A percentile compares a stretch with the other conserved stretches of the same genome.
These are phyloP conservation scores for Silurus glanis DNA, from an alignment of 2,113 vertebrate species.

Conservation along the genomic window DNA sequence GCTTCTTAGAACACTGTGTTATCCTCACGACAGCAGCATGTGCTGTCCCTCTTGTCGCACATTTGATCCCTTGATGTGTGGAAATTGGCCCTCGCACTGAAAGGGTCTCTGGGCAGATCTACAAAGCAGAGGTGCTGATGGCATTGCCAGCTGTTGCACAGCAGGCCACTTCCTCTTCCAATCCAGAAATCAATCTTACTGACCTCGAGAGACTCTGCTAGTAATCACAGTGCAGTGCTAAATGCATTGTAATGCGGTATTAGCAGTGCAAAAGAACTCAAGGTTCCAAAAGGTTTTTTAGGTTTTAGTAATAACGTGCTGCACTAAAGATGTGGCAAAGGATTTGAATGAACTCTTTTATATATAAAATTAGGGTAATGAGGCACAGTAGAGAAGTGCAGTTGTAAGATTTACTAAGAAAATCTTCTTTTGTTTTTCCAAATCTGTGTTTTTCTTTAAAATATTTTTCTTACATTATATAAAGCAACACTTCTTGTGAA, in stretches of 20 bases:
- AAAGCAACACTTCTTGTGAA: not conserved
- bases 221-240: conserved; percentile 8
- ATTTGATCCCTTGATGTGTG: conserved; percentile 42
- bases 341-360: not conserved
- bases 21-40: conserved; percentile 40
- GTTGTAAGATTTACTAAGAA: not conserved
- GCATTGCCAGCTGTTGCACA: conserved; percentile 44
- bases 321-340: not conserved
- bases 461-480: not conserved
- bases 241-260: not conserved
- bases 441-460: not conserved
- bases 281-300: not conserved
- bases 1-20: conserved; percentile 21
- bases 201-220: conserved; percentile 10
- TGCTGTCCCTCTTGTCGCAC: conserved; percentile 42
- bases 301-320: not conserved
- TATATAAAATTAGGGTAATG: not conserved
- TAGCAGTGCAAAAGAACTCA: not conserved
- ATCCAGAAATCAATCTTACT: conserved; percentile 34
- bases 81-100: conserved; percentile 40
- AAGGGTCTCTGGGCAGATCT: conserved; percentile 28
- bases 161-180: conserved; percentile 28
- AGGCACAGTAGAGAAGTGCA: not conserved
- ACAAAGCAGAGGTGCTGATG: conserved; percentile 21
- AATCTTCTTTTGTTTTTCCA: not conserved